Evolutionary conservation across 2,888 invertebrate species (phyloP), one percentile per base, ranked within the genome.

Genomic region (Diogma glabrata): DNA sequence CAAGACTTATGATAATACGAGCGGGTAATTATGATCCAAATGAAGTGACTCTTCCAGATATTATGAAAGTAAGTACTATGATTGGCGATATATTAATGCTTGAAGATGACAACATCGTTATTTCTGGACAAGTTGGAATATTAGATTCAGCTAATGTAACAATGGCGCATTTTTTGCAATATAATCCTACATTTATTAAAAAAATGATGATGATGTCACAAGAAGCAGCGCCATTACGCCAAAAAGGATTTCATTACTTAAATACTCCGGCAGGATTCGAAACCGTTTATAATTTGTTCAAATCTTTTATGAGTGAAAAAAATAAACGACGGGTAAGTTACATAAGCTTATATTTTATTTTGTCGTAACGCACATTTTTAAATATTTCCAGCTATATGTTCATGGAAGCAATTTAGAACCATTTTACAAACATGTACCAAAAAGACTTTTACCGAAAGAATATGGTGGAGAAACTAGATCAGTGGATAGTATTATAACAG

Each of bases 241-340:
- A 77, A 1, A 77, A 76, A 57, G 75, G 73, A 8, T 66, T 73
- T 47, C 77, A 82, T 58, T 75, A 79, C 45, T 61, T 81, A 33
- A 79, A 82, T 61, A 72, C 75, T 0, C 76, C 79, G 0, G 48
- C 70, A 1, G 74, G 76, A 3, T 79, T 82, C 54, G 79, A 81
- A 53, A 69, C 73, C 0, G 64, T 78, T 1, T 79, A 74, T 56
- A 70, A 73, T 45, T 66, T 81, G 52, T 65, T 82, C 12, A 77
- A 75, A 58, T 65, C 73, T 12, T 76, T 82, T 60, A 66, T 82
- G 63, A 74, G 74, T 30, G 75, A 77, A 51, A 82, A 83, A 62
- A 67, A 79, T 57, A 75, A 74, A 60, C 70, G 73, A 49, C 67
- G 81, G 59, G 81, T 81, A 69, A 67, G 72, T 64, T 36, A 26